A percentile compares a stretch with the other conserved stretches of the same genome.
phyloP scores from a whole-genome alignment of 1,140 invertebrate species.

The Pseudoatta argentina region DNA sequence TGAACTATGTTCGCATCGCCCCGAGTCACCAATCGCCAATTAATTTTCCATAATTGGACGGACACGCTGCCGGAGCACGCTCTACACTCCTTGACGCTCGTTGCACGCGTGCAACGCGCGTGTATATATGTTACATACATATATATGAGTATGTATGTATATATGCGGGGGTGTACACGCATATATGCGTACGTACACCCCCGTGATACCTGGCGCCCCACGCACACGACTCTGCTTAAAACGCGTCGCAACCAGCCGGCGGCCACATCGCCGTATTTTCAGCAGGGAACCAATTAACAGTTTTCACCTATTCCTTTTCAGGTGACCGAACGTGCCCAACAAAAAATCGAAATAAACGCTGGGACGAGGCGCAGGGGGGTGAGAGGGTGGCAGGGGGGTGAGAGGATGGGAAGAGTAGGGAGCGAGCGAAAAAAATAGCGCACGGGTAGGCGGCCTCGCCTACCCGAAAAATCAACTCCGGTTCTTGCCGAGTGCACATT shows the following conservation, averaged over 20 bases:
- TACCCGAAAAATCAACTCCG: conserved; percentile 70
- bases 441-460: conserved; percentile 31
- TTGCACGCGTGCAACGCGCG: conserved; percentile 42
- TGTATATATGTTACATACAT: background rate
- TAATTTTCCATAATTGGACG: conserved; percentile 85
- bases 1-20: conserved; percentile 77
- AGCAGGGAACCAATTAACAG: conserved; percentile 82
- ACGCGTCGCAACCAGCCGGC: conserved; percentile 67
- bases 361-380: background rate
- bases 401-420: background rate
- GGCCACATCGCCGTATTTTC: conserved; percentile 77
- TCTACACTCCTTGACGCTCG: conserved; percentile 72
- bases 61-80: conserved; percentile 71
- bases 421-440: conserved; percentile 61
- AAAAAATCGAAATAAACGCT: conserved; percentile 65
- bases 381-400: no score
- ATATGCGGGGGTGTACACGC: background rate
- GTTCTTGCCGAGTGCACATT: conserved; percentile 54
- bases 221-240: conserved; percentile 68
- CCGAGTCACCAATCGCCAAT: conserved; percentile 82
- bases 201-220: conserved; percentile 50
- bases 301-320: conserved; percentile 80
- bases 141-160: background rate
- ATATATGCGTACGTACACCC: background rate
- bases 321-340: conserved; percentile 57